Evolutionary conservation across 2,888 invertebrate genomes (phyloP), one percentile per base, ranked within the genome.

Genomic region (Romanomermis culicivorax): DNA sequence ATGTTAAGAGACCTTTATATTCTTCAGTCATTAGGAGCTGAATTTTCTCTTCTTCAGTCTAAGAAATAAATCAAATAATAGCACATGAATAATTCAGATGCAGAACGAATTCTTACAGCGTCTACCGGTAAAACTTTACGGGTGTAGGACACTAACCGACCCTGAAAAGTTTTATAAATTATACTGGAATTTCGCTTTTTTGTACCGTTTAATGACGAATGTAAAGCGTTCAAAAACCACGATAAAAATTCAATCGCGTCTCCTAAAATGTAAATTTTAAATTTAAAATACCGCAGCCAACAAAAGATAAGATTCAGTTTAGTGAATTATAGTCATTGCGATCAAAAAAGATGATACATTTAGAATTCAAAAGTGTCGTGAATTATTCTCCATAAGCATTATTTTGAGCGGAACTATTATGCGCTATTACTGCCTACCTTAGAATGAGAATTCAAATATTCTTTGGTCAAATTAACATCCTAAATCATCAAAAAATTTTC

Each of bases 191-290:
- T 57, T 1, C 66, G 64, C 59, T 72, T 72, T 68, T 88, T 87
- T 1, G 81, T 85, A 25, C 93, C 93, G 70, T 88, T 89, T 55
- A 99, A 74, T 1, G 93, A 88, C 61, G 83, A 76, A 69, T 99
- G 97, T 30, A 97, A 74, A 0, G 91, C 85, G 70, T 97, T 97
- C 48, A 99, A 74, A 68, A 99, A 86, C 95, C 97, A 99, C 0
- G 89, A 91, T 56, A 99, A 74, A 69, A 97, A 97, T 67, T 93
- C 89, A 57, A 95, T 83, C 0, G 95, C 89, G 75, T 99, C 95
- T 64, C 93, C 85, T 85, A 62, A 20, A 64, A 60, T 66, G 65
- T 56, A 30, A 20, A 27, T 2, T 30, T 25, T 25, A 52, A 27
- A n/a, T 20, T 42, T 2, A 24, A 2, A n/a, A n/a, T n/a, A n/a